Evolutionary conservation across 2,113 vertebrate species (phyloP), one percentile per base, ranked within the genome.

Genomic region (Nycticebus coucang): DNA sequence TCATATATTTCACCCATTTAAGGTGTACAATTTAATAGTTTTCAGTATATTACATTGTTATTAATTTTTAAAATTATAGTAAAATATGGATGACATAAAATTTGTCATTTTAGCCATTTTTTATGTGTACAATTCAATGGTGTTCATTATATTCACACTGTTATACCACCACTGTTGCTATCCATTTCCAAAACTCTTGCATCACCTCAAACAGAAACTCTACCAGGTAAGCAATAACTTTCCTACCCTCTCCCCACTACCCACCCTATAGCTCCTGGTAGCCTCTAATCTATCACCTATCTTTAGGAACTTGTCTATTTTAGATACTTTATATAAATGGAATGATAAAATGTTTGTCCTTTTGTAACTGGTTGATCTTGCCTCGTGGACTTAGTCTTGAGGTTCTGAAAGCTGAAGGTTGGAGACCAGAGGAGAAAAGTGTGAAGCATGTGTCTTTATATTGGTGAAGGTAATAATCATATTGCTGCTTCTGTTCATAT

Each of bases 1-100:
- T 3, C 68, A 75, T 55, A 41, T 5, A 91, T 68, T 75, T 91
- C 57, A 93, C 69, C 35, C 53, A 72, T 83, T 82, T 91, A 82
- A 91, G 89, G 50, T 35, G 35, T 37, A 72, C 15, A 59, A 75
- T 41, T 71, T 59, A 82, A 84, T 79, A 69, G 33, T 22, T 45
- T 92, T 84, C 45, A 68, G 14, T 71, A 78, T 55, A 85, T 87
- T 83, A 77, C 22, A 60, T 79, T 50, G 68, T 78, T 64, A 69
- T 85, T 83, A 72, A 95, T 74, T 89, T 92, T 94, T 75, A 2
- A 80, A 93, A 83, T 55, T 59, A 9, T 26, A 26, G 79, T 80
- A 37, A 95, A 89, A 93, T 64, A 69, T 33, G 75, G 59, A 50
- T 94, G 79, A 45, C 18, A 83, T 28, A 84, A 89, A 45, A 87